Conservation (phyloP, 2,797 vertebrate species). For the Phrynocephalus vlangalii region DNA sequence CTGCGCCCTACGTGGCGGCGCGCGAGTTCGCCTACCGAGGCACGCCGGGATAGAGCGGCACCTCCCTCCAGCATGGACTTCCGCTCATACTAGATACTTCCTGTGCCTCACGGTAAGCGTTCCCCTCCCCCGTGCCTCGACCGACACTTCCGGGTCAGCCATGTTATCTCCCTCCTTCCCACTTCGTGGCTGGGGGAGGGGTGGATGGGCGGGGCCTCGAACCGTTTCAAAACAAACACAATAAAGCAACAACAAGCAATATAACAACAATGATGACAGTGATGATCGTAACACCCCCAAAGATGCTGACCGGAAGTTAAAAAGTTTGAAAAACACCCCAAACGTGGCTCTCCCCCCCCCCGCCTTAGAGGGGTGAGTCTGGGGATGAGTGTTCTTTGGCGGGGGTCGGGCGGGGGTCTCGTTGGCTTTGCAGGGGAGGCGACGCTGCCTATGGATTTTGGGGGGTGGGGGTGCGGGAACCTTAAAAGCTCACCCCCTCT, state of each 20-base stretch:
- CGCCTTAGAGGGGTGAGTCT: slow-evolving; percentile 12
- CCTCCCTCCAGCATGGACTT: background rate
- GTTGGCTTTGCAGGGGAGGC: too few relatives aligned
- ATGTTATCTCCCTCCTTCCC: slow-evolving; percentile 1
- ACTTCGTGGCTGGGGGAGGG: background rate
- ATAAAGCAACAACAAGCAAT: background rate
- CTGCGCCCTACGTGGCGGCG: background rate
- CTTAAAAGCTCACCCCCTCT: background rate
- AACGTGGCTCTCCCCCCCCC: background rate
- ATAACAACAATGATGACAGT: too few relatives aligned
- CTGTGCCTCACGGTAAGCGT: background rate
- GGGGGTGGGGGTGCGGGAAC: background rate
- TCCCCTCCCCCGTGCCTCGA: background rate
- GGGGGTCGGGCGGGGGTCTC: background rate
- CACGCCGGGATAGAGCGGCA: background rate
- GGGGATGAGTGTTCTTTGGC: background rate
- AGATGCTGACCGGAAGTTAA: background rate
- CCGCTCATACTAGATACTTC: background rate
- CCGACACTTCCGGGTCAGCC: background rate
- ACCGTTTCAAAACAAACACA: background rate
- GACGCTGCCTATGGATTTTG: background rate
- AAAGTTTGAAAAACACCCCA: background rate
- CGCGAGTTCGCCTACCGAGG: background rate
- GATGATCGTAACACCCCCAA: background rate
- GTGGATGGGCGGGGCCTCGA: background rate